These are phyloP conservation scores for Alosa sapidissima DNA, from an alignment of 2,797 vertebrate species.

Conservation along the genomic window DNA sequence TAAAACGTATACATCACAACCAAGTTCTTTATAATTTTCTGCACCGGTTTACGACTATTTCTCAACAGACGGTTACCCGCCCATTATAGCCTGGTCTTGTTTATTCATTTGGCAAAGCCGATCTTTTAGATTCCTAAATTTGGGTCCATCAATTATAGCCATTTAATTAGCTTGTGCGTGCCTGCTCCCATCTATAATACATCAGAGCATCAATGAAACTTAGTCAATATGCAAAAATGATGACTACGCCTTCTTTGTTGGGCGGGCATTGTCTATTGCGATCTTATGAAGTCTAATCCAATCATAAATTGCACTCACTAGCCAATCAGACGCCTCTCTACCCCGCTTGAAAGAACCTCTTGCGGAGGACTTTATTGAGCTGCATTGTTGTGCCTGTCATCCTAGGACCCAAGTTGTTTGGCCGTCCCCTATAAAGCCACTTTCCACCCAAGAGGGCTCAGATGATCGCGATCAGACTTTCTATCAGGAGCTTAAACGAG, in stretches of 20 bases:
- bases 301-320: slow-evolving; percentile 90
- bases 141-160: slow-evolving; percentile 13
- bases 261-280: slow-evolving; percentile 79
- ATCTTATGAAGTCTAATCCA: slow-evolving; percentile 97
- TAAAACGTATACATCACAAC: not conserved
- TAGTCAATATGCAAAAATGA: slow-evolving; percentile 88
- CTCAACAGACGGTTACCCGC: not conserved
- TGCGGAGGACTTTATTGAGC: slow-evolving; percentile 94
- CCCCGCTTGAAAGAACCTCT: slow-evolving; percentile 84
- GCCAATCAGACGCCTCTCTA: slow-evolving; percentile 85
- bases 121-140: slow-evolving; percentile 7
- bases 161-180: slow-evolving; percentile 80
- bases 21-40: not conserved
- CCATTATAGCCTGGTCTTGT: not conserved
- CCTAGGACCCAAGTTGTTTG: slow-evolving; percentile 68
- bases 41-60: not conserved
- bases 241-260: slow-evolving; percentile 85
- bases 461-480: slow-evolving; percentile 71
- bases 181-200: slow-evolving; percentile 68
- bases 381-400: slow-evolving; percentile 93
- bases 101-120: not conserved
- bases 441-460: slow-evolving; percentile 66
- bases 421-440: slow-evolving; percentile 84
- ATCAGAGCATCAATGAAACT: slow-evolving; percentile 75
- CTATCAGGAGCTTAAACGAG: slow-evolving; percentile 65